Evolutionary conservation across 2,888 invertebrate species (phyloP), one percentile per base, ranked within the genome.

Genomic region (Oscheius sp.): DNA sequence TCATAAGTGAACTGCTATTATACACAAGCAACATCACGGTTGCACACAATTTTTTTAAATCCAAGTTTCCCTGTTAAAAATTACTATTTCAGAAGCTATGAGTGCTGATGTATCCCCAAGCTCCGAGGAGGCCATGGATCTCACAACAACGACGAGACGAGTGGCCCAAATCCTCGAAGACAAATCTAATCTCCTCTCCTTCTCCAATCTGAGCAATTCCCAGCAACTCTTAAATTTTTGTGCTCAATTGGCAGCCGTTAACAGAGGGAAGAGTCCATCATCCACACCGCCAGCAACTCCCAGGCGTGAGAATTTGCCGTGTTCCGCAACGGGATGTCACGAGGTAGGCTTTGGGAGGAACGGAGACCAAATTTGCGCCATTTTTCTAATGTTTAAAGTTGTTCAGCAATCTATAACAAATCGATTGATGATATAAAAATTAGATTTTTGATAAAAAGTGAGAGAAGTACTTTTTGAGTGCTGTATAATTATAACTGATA

Each of bases 191-290:
- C 69, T 69, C 12, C 41, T 69, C 33, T 62, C 62, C 24, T 62
- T 62, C 49, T 62, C 62, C 22, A 47, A 45, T 20, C 22, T 75
- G 36, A 62, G 47, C 49, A 47, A 33, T 49, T 50, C 50, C 1
- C 50, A 49, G 12, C 71, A 71, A 24, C 28, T 62, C 20, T 49
- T 62, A 33, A 47, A 45, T 12, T 59, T 77, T 36, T 77, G 74
- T 56, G 76, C 76, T 59, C 76, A 77, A 67, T 62, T 77, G 33
- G 76, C 67, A 22, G 67, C 62, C 33, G 62, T 33, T 22, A 54
- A 54, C 20, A 32, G 54, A 32, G 47, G 62, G 9, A 62, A 62
- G 20, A 47, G 38, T 30, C 50, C 26, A 17, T 50, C 36, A 17
- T 36, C 47, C 2, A 49, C 67, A 2, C 67, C 67, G 22, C 50